phyloP scores from a whole-genome alignment of 30 jellyfish, hydroid and myxozoan species.

The Nemopilema nomurai region DNA sequence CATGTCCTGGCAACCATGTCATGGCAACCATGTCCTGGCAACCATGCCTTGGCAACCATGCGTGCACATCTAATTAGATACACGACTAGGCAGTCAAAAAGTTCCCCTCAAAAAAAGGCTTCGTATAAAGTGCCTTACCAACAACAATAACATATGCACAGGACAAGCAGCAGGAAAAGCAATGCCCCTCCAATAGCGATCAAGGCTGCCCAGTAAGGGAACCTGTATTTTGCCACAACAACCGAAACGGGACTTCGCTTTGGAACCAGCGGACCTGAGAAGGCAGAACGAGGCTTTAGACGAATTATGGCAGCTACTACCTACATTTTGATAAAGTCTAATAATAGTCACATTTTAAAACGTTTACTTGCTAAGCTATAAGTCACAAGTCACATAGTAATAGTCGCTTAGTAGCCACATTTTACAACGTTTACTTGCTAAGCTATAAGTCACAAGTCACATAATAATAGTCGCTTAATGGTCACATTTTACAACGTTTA shows the following conservation, averaged over 20 bases:
- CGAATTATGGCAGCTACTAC: no score
- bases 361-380: no score
- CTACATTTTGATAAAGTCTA: neutral
- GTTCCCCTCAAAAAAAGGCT: neutral
- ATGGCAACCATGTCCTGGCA: no score
- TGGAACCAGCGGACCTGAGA: conserved; percentile 18
- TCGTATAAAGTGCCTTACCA: neutral
- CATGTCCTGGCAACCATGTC: no score
- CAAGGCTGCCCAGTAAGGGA: conserved; percentile 51
- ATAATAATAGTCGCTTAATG: no score
- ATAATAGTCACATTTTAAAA: neutral
- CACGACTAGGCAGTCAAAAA: neutral
- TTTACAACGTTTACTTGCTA: no score
- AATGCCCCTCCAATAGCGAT: conserved; percentile 10
- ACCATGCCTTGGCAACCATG: no score
- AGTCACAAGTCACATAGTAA: no score
- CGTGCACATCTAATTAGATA: no score
- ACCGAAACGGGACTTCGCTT: neutral
- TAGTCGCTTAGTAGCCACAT: no score
- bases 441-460: no score
- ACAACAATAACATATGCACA: conserved; percentile 16
- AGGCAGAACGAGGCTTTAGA: neutral
- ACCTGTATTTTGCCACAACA: neutral
- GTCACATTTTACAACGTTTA: no score
- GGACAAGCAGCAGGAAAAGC: conserved; percentile 9